These are phyloP conservation scores for Agapornis roseicollis DNA, from an alignment of 2,113 vertebrate genomes.

Conservation along the genomic window DNA sequence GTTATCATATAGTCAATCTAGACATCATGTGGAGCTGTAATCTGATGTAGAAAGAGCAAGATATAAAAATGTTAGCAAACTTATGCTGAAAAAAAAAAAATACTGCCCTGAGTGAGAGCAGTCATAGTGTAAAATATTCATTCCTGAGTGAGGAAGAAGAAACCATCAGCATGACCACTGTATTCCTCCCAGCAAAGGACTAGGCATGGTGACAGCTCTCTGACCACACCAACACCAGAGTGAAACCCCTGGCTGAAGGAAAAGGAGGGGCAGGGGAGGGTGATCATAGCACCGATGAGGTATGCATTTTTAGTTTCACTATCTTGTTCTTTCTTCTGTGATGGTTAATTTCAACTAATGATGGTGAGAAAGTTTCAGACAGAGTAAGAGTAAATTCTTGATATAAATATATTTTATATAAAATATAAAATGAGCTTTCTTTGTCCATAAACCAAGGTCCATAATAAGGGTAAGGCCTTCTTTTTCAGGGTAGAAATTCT, in stretches of 20 bases:
- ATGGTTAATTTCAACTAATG: not conserved
- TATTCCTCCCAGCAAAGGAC: not conserved
- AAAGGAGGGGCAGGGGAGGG: not conserved
- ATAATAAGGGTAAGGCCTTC: not conserved
- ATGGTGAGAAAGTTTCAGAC: not conserved
- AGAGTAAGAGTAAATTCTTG: not conserved
- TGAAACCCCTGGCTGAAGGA: not conserved
- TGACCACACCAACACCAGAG: too few relatives aligned
- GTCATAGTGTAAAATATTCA: not conserved
- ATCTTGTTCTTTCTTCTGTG: fast-evolving
- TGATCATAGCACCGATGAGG: fast-evolving
- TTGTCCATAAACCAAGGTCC: not conserved
- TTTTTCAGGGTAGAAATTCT: not conserved
- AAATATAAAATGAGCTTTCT: not conserved
- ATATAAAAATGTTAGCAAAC: not conserved
- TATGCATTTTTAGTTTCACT: not conserved
- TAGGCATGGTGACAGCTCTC: not conserved
- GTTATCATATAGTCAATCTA: not conserved
- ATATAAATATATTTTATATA: not conserved
- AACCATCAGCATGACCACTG: fast-evolving
- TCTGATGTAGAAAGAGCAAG: not conserved
- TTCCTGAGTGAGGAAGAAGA: not conserved
- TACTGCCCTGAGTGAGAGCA: not conserved
- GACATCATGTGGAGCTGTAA: not conserved
- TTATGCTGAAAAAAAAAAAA: not conserved